These are phyloP conservation scores for Sympetrum striolatum DNA, from an alignment of 2,888 invertebrate species.

Conservation along the genomic window DNA sequence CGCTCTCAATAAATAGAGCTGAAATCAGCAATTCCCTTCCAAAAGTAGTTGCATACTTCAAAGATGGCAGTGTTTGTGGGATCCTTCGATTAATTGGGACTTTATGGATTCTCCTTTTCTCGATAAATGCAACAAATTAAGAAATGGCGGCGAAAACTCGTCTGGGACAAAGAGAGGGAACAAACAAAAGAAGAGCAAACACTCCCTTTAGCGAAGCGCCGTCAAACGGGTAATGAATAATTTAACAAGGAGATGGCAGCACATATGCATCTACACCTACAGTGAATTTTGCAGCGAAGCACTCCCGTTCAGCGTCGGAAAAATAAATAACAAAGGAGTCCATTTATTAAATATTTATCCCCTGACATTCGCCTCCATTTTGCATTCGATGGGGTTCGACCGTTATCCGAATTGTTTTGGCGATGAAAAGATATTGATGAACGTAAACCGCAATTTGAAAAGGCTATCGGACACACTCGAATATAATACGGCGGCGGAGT, in stretches of 20 bases:
- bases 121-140: neutral
- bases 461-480: too few species aligned
- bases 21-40: too few species aligned
- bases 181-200: neutral
- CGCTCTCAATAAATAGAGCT: too few species aligned
- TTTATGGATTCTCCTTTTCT: too few species aligned
- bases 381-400: too few species aligned
- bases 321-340: neutral
- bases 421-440: too few species aligned
- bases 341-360: neutral
- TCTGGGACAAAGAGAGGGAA: neutral
- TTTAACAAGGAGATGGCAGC: neutral
- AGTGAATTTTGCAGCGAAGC: slow-evolving; percentile 9
- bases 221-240: slow-evolving; percentile 12
- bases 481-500: too few species aligned
- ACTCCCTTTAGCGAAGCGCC: neutral
- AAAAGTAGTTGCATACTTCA: too few species aligned
- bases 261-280: neutral
- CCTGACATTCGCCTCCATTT: neutral
- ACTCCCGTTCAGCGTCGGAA: neutral
- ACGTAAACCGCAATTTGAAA: too few species aligned
- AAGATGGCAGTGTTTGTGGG: too few species aligned
- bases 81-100: too few species aligned
- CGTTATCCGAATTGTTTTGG: too few species aligned
- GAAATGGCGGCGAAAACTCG: neutral